Evolutionary conservation across 1,140 invertebrate species (phyloP), one percentile per base, ranked within the genome.

Genomic region (Drosophila ambigua): DNA sequence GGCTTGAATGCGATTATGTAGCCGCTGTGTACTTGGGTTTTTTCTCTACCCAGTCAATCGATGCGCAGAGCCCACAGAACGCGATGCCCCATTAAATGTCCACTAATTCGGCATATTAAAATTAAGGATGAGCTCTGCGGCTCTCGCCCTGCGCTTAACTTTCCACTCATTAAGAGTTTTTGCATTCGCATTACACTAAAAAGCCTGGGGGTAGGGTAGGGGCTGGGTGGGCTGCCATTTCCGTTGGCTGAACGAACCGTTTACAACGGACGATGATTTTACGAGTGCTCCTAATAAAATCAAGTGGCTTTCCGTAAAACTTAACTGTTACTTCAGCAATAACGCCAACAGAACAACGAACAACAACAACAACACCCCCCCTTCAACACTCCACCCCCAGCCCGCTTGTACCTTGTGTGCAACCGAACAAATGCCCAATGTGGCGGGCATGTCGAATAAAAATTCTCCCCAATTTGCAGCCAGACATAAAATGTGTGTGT

Each of bases 251-350:
- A 74, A 66, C 61, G 72, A 66, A 74, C 35, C 71, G 60, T 74
- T 73, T 73, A 73, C 71, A 73, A 73, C 71, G 69, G 71, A 74
- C 72, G 58, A 76, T 55, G 62, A 77, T 75, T 84, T 84, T 85
- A 80, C 67, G 73, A 80, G 81, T 50, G 73, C 60, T 84, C 52
- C 77, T 74, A 85, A 84, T 84, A 84, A 84, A 84, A 85, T 85
- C 77, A 85, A 84, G 81, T 84, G 81, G 81, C 77, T 81, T 84
- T 71, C 73, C 74, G 78, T 85, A 77, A 84, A 84, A 85, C 72
- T 84, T 80, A 77, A 77, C 77, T 74, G 81, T 84, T 85, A 80
- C 64, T 77, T 80, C 39, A 54, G 60, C 49, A 80, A 65, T 54
- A 44, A 51, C 20, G 58, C n/a, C 54, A 44, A 48, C 20, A 61